Base-by-base conservation (phyloP, 2,888 invertebrate species). In the Chorisops tibialis region DNA sequence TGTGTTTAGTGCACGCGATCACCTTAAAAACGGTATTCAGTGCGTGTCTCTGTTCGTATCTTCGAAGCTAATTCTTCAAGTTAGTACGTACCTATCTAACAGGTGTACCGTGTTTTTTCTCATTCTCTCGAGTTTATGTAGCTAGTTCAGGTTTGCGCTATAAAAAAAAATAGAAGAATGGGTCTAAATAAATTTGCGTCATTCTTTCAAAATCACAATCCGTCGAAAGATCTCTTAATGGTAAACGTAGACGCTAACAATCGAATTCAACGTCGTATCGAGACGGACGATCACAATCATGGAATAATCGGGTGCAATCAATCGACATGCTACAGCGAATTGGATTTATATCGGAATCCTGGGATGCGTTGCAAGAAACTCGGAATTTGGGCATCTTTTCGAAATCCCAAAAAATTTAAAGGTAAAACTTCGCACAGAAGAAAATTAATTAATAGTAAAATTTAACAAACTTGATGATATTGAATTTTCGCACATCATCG, bases 151-250 rank as follows among this genome's bases (percentile, higher is more conserved):
- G 39, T 54, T 54, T n/a, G 12, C n/a, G 21, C 54, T 3, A 51
- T 37, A 51, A 37, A 9, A 35, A 11, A 12, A 69, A 52, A 65
- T 30, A 7, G 30, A 7, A 9, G 30, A 30, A 77, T 78, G 77
- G 77, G 77, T 58, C 71, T 78, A 47, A 78, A 77, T 69, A 78
- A 78, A 70, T 77, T 76, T 63, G 77, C 77, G 63, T 74, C 77
- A 67, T 72, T 78, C 67, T 75, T 78, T 70, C 77, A 77, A 66
- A 75, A 52, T 73, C 67, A 74, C 73, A 47, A 48, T 48, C 56
- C 59, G 18, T 54, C 47, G 19, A 24, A 49, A 21, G 64, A 62
- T 24, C 47, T 61, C 30, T 14, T 58, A 24, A 19, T 58, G 19
- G 51, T 51, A 14, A 62, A 62, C 35, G 47, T 43, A 7, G 49